Conservation (phyloP, 2,113 vertebrate species). For the Atractosteus spatula region DNA sequence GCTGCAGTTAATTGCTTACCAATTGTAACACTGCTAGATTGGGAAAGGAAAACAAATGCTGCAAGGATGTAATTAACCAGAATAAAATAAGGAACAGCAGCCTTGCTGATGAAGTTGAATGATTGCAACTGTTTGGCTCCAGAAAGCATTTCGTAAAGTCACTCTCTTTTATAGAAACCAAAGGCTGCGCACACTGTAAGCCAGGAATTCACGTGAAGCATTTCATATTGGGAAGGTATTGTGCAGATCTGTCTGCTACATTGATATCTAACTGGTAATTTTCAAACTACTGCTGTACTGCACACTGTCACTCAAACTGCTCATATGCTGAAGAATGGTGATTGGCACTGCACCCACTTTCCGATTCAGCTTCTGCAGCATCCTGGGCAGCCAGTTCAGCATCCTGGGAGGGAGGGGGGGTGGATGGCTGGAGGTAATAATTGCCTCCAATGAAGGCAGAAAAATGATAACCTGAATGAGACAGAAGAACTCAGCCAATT, state of each 20-base stretch:
- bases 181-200: too few relatives aligned
- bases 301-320: background rate
- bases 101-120: slow-evolving; percentile 55
- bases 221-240: too few relatives aligned
- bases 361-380: background rate
- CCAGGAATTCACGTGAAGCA: too few relatives aligned
- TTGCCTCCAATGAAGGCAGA: slow-evolving; percentile 23
- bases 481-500: slow-evolving; percentile 9
- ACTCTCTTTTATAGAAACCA: background rate
- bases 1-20: slow-evolving; percentile 66
- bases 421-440: slow-evolving; percentile 4
- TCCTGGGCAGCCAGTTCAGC: background rate
- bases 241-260: too few relatives aligned
- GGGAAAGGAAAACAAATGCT: slow-evolving; percentile 44
- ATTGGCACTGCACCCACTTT: background rate
- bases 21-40: slow-evolving; percentile 69
- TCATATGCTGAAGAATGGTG: background rate
- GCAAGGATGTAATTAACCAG: slow-evolving; percentile 61
- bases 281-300: background rate
- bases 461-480: slow-evolving; percentile 20
- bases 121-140: slow-evolving; percentile 32
- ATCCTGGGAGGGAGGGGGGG: slow-evolving; percentile 6
- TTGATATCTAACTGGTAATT: too few relatives aligned
- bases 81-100: slow-evolving; percentile 54
- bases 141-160: background rate